phyloP scores from a whole-genome alignment of 2,113 vertebrate species.

The Diphyllodes magnificus region DNA sequence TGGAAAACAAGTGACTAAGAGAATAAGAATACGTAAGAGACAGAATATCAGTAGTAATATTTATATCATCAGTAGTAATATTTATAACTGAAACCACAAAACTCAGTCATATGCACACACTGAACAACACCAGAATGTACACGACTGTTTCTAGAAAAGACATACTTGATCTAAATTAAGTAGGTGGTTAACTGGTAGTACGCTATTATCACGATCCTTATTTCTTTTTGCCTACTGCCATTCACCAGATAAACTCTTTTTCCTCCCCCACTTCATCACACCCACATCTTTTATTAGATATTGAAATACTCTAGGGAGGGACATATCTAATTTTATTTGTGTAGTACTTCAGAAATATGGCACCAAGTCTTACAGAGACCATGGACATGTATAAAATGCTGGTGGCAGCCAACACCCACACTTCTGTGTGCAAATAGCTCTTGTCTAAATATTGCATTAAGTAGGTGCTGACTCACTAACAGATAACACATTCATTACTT shows the following conservation, averaged over 20 bases:
- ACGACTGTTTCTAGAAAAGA: not conserved
- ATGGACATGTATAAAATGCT: not conserved
- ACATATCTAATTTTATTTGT: not conserved
- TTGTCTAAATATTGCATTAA: not conserved
- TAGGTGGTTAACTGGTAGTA: not conserved
- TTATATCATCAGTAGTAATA: not conserved
- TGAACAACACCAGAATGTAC: not conserved
- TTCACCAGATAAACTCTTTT: not conserved
- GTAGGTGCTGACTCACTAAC: not conserved
- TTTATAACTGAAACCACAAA: not conserved
- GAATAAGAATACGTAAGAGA: not conserved
- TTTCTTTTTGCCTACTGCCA: not conserved
- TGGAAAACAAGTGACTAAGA: not conserved
- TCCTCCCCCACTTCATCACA: not conserved
- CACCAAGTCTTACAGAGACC: not conserved
- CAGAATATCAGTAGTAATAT: not conserved
- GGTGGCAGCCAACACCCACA: not conserved
- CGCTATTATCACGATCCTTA: not conserved
- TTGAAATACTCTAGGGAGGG: not conserved
- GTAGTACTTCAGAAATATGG: not conserved
- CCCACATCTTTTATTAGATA: not conserved
- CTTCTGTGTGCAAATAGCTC: not conserved
- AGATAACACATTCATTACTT: not conserved
- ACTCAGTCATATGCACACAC: not conserved
- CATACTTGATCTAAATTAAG: not conserved